Evolutionary conservation across 2,888 invertebrate genomes (phyloP), one percentile per base, ranked within the genome.

Genomic region (Orgyia antiqua): DNA sequence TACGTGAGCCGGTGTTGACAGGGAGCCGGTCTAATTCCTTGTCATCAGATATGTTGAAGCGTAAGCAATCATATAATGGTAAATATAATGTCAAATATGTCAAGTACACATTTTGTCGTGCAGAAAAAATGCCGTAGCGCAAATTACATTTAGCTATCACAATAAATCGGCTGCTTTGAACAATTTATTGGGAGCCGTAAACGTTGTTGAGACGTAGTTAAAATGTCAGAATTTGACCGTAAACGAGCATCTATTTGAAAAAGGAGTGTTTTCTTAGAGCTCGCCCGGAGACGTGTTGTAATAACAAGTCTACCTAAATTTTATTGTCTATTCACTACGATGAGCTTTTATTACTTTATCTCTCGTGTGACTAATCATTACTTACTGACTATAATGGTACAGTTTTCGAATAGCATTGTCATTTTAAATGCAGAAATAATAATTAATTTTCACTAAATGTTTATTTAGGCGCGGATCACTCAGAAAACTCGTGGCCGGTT

Each of bases 261-360:
- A 77, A 73, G 76, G 71, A 76, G 73, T 83, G 77, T 82, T 84
- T 79, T 83, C 77, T 79, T 79, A 70, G 63, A 64, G 68, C 53
- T 59, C 61, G 62, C 58, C 49, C 49, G 31, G 47, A 54, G 65
- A 58, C 58, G 56, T 57, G 57, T 59, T 65, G 68, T 68, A 72
- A 75, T 72, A 79, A 78, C 78, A 71, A 72, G 58, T 53, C 59
- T 59, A 66, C 66, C 61, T 61, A 66, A 70, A 52, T 75, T 63
- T 77, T 77, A 75, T 73, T 72, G 76, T 80, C 77, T 79, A 74
- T 74, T 79, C 78, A 77, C 63, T 67, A 48, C 70, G 76, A 78
- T 79, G 77, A 75, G 77, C 68, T 80, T 80, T 76, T 77, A 75
- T 74, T 68, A 75, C 9, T 72, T 70, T 70, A 65, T 51, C 55